phyloP scores from a whole-genome alignment of 2,113 vertebrate genomes.

The Eptesicus fuscus region DNA sequence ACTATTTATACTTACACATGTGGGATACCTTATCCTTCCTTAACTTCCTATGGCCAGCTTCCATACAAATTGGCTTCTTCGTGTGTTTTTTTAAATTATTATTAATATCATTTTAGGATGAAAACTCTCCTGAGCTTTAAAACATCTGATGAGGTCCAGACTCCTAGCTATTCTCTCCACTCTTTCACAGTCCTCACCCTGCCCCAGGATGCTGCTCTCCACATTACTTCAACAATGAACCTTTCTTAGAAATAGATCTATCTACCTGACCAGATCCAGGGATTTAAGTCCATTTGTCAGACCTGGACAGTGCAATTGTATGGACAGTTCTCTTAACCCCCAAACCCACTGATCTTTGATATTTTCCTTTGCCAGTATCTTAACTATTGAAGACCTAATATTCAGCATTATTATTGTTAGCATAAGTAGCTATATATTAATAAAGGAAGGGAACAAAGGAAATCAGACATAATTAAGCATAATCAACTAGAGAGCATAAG shows the following conservation, averaged over 20 bases:
- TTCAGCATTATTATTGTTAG: neutral
- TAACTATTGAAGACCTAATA: neutral
- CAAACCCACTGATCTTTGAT: neutral
- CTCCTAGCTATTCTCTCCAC: neutral
- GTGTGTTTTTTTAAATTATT: neutral
- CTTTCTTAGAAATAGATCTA: neutral
- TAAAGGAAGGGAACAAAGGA: neutral
- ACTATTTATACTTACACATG: neutral
- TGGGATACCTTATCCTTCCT: neutral
- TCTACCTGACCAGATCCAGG: neutral
- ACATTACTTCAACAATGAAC: neutral
- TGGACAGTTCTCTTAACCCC: neutral
- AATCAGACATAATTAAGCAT: neutral
- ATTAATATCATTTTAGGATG: neutral
- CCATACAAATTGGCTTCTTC: neutral
- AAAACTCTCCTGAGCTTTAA: neutral
- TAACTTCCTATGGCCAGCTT: neutral
- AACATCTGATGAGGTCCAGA: neutral
- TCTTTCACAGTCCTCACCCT: neutral
- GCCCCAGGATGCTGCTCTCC: neutral
- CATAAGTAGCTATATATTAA: neutral
- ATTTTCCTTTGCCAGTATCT: neutral
- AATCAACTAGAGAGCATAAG: neutral
- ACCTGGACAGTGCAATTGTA: neutral
- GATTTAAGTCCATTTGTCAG: neutral